Evolutionary conservation across 1,140 invertebrate species (phyloP).

Genomic region (Microplitis demolitor): DNA sequence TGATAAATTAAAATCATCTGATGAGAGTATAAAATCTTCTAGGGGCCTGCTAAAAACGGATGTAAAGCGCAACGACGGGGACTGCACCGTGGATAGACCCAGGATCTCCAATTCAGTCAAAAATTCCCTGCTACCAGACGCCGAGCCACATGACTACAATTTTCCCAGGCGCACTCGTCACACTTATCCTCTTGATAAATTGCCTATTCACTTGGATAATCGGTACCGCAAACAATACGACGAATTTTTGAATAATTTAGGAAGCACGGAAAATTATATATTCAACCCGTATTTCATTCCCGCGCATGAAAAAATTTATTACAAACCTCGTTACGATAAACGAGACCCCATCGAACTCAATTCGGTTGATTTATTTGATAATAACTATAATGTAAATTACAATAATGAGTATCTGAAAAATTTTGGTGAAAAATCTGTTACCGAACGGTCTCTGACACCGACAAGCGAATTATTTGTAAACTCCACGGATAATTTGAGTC

Average conservation of each 20-base stretch:
- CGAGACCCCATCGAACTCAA: not conserved
- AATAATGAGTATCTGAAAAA: not conserved
- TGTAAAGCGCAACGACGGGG: slow-evolving; percentile 21
- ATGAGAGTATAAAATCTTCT: not conserved
- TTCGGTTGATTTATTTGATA: no score
- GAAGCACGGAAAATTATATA: no score
- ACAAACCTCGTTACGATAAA: no score
- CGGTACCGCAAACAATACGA: not conserved
- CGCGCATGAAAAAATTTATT: no score
- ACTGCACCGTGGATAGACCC: slow-evolving; percentile 7
- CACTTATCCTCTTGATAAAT: not conserved
- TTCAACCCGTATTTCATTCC: no score
- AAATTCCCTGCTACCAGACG: not conserved
- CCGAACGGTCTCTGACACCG: no score
- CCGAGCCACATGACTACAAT: not conserved
- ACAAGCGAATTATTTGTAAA: no score
- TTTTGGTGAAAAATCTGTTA: no score
- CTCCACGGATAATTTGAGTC: no score
- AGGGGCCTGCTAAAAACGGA: not conserved
- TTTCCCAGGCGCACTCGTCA: not conserved
- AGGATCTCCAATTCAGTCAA: not conserved
- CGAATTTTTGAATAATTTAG: no score
- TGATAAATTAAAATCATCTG: not conserved
- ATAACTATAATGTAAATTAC: no score
- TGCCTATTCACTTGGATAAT: not conserved